phyloP scores from a whole-genome alignment of 2,797 vertebrate genomes.

The Sorex maritimensis region DNA sequence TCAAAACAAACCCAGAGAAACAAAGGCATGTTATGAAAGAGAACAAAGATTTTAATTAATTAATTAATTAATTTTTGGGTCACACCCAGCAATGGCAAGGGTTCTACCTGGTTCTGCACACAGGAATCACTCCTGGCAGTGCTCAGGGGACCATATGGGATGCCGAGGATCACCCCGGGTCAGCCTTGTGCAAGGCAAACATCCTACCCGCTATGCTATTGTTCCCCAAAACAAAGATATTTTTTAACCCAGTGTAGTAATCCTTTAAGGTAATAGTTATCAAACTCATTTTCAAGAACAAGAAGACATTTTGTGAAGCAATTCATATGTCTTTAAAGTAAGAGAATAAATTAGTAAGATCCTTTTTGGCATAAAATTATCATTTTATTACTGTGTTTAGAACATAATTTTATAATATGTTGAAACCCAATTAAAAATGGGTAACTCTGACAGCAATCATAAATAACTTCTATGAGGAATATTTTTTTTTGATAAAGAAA shows the following conservation, averaged over 20 bases:
- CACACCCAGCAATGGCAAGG: too few species aligned
- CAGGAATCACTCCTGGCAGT: too few species aligned
- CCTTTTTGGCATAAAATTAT: not conserved
- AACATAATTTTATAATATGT: slow-evolving; percentile 8
- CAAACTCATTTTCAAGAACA: slow-evolving; percentile 74
- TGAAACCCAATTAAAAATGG: slow-evolving; percentile 4
- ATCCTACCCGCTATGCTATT: too few species aligned
- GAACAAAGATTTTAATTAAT: too few species aligned
- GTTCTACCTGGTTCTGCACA: too few species aligned
- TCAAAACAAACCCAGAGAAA: slow-evolving; percentile 46
- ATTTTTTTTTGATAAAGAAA: slow-evolving; percentile 30
- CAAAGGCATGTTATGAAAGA: slow-evolving; percentile 24
- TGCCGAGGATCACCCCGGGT: too few species aligned
- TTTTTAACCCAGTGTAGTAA: slow-evolving; percentile 36
- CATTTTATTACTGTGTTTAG: not conserved
- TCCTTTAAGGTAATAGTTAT: slow-evolving; percentile 48
- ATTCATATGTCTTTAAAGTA: slow-evolving; percentile 33
- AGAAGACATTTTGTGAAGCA: slow-evolving; percentile 58
- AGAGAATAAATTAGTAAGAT: not conserved
- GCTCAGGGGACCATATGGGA: too few species aligned
- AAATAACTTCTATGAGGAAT: slow-evolving; percentile 18
- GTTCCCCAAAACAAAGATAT: not conserved
- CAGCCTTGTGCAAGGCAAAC: too few species aligned
- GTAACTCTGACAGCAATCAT: not conserved
- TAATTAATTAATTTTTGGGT: too few species aligned